Evolutionary conservation across 2,888 invertebrate genomes (phyloP).

Genomic region (Onthophagus sagittarius): DNA sequence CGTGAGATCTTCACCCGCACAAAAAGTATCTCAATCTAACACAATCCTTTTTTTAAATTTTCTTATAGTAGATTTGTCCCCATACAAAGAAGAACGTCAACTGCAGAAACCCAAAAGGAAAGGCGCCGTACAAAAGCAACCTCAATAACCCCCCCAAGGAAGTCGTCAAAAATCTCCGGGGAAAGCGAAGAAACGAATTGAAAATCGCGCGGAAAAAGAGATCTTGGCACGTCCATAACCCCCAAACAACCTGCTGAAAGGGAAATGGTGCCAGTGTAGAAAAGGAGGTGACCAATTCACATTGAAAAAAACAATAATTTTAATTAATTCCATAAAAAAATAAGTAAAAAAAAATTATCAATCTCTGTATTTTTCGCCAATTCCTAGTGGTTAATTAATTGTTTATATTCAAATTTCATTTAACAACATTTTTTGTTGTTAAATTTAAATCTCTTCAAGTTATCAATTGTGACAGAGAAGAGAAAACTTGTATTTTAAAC

Average conservation of each 20-base stretch:
- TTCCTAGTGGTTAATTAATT: no score
- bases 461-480: no score
- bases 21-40: neutral
- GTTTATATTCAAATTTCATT: no score
- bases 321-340: conserved; percentile 23
- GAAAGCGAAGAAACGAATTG: conserved; percentile 33
- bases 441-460: no score
- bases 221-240: conserved; percentile 14
- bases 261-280: conserved; percentile 20
- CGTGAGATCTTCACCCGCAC: conserved; percentile 54
- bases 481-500: no score
- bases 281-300: conserved; percentile 24
- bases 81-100: conserved; percentile 78
- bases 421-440: no score
- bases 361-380: no score
- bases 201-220: conserved; percentile 35
- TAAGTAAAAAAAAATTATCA: no score
- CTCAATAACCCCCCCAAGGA: no score
- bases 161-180: conserved; percentile 22
- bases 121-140: no score
- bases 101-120: conserved; percentile 51
- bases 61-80: conserved; percentile 72
- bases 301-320: conserved; percentile 9
- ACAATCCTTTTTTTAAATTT: neutral
- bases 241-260: conserved; percentile 23